These are phyloP conservation scores for Zingel zingel DNA, from an alignment of 2,113 vertebrate species.

Conservation along the genomic window DNA sequence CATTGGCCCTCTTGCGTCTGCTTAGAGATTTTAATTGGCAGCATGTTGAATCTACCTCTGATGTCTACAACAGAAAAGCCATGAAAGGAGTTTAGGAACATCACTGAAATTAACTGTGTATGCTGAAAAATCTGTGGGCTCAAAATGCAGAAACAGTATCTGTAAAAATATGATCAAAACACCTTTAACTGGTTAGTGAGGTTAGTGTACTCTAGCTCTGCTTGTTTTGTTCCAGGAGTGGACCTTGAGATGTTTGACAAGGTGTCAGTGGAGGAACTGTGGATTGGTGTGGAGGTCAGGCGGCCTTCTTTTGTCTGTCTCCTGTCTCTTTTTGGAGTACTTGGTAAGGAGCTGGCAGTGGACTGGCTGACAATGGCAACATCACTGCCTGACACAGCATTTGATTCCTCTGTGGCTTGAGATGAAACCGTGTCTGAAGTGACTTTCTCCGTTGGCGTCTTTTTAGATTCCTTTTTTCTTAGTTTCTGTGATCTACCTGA, in stretches of 20 bases:
- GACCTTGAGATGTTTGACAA: not conserved
- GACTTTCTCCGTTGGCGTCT: not conserved
- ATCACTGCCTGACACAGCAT: not conserved
- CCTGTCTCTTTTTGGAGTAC: constrained; percentile 49
- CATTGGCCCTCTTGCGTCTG: not conserved
- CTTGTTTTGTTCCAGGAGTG: not conserved
- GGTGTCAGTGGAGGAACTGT: not conserved
- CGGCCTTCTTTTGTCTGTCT: not conserved
- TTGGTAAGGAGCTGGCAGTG: not conserved
- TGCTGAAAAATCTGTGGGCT: not conserved
- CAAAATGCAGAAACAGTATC: not conserved
- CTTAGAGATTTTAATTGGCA: not conserved
- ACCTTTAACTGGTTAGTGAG: constrained; percentile 51
- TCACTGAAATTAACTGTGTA: not conserved
- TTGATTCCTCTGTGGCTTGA: constrained; percentile 26
- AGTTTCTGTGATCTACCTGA: constrained; percentile 49
- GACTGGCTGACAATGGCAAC: not conserved
- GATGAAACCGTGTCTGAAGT: not conserved
- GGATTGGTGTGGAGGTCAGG: constrained; percentile 66
- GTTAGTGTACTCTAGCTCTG: not conserved
- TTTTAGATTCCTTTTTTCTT: constrained; percentile 33
- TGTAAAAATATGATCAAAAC: not conserved
- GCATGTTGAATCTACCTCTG: constrained; percentile 20
- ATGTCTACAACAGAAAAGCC: constrained; percentile 44
- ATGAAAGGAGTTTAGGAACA: not conserved